Conservation (phyloP, 1,140 invertebrate species). For the Bombus sylvicola region DNA sequence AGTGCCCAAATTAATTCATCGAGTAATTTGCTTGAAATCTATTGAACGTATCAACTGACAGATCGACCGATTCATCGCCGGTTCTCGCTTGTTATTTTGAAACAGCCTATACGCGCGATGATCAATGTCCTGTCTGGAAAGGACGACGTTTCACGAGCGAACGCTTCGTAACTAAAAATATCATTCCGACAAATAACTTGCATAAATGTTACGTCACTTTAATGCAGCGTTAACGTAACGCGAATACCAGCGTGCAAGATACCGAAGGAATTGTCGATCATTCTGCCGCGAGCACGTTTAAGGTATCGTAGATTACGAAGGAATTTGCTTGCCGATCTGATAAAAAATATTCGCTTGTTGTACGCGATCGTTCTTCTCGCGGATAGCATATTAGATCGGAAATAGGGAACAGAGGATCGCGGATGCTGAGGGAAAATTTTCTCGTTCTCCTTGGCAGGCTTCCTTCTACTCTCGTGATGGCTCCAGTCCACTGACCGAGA, state of each 20-base stretch:
- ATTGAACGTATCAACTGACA: neutral
- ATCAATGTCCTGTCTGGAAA: conserved; percentile 1
- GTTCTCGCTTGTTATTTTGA: neutral
- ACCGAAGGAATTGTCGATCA: neutral
- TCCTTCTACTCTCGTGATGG: conserved; percentile 49
- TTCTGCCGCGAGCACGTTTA: neutral
- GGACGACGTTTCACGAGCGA: conserved; percentile 32
- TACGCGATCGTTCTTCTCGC: no score
- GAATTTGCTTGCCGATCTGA: neutral
- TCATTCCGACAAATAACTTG: conserved; percentile 26
- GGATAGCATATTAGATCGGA: neutral
- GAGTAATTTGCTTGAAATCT: neutral
- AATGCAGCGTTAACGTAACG: conserved; percentile 19
- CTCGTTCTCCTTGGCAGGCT: conserved; percentile 52
- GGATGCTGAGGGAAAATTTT: conserved; percentile 45
- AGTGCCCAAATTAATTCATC: neutral
- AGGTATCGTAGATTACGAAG: neutral
- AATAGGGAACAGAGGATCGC: conserved; percentile 28
- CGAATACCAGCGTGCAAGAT: neutral
- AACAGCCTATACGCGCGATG: neutral
- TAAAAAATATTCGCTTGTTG: neutral
- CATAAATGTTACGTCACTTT: conserved; percentile 10
- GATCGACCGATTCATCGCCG: neutral
- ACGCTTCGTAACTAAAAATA: conserved; percentile 16
- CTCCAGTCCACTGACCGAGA: conserved; percentile 61